These are phyloP conservation scores for Dascyllus trimaculatus DNA, from an alignment of 2,113 vertebrate species.

Conservation along the genomic window DNA sequence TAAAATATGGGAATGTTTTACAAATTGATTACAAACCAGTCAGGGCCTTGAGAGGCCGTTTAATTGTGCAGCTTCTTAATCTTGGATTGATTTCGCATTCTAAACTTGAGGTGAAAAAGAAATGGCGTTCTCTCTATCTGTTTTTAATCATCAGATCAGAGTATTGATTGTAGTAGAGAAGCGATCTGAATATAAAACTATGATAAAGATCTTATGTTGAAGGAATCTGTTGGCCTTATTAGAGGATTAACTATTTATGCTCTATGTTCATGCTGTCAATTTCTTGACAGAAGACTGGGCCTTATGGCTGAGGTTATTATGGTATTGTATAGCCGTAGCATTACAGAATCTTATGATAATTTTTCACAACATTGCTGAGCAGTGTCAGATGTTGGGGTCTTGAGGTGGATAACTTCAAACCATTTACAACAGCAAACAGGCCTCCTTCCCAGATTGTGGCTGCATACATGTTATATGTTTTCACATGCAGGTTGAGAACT, in stretches of 20 bases:
- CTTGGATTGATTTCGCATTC: slow-evolving; percentile 2
- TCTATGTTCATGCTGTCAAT: not conserved
- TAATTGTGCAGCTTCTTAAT: slow-evolving; percentile 23
- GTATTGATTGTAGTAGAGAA: not conserved
- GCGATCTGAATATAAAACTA: not conserved
- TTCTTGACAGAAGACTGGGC: too few relatives aligned
- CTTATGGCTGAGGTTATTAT: too few relatives aligned
- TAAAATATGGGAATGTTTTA: slow-evolving; percentile 30
- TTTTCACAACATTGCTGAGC: not conserved
- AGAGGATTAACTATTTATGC: not conserved
- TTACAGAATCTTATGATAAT: too few relatives aligned
- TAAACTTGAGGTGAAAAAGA: not conserved
- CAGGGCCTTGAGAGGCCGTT: not conserved
- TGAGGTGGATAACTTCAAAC: not conserved
- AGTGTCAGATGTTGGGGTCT: not conserved
- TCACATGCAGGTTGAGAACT: not conserved
- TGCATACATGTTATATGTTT: too few relatives aligned
- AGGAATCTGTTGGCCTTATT: too few relatives aligned
- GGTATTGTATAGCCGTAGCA: not conserved
- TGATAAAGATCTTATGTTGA: too few relatives aligned
- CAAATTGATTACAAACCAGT: slow-evolving; percentile 41
- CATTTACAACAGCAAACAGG: not conserved
- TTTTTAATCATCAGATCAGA: not conserved
- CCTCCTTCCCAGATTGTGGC: not conserved
- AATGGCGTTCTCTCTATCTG: not conserved